These are phyloP conservation scores for Papio anubis DNA, from an alignment of 2,113 vertebrate genomes.

Conservation along the genomic window DNA sequence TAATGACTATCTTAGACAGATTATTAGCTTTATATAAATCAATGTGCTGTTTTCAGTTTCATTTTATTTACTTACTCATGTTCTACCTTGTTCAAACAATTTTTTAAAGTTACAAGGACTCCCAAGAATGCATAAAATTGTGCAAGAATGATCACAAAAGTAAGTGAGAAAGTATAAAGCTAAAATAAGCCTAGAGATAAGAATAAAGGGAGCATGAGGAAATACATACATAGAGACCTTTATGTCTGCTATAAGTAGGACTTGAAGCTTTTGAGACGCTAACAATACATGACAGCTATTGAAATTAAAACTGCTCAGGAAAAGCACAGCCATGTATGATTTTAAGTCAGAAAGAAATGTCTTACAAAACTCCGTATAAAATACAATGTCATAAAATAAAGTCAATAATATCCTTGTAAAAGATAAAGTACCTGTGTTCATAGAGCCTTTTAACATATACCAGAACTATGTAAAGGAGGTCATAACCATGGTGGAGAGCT, in stretches of 20 bases:
- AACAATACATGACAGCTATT: neutral
- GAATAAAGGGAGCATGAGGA: neutral
- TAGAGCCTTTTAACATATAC: neutral
- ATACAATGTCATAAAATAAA: neutral
- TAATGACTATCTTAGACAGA: neutral
- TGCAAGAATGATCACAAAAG: neutral
- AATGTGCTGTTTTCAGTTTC: neutral
- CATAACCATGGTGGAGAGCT: neutral
- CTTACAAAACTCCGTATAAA: neutral
- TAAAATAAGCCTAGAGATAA: neutral
- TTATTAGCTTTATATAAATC: neutral
- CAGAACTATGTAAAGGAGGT: neutral
- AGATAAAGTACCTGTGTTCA: neutral
- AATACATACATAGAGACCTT: fast-evolving
- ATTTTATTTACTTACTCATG: neutral
- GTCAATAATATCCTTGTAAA: neutral
- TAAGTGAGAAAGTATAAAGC: neutral
- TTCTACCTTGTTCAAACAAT: neutral
- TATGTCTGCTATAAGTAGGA: neutral
- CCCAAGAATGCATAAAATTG: neutral
- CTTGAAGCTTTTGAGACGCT: neutral
- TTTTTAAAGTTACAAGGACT: neutral
- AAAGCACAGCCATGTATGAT: neutral
- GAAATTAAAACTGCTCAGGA: neutral
- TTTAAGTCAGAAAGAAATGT: neutral